Evolutionary conservation across 2,888 invertebrate genomes (phyloP).

Genomic region (Pyrgus malvae): DNA sequence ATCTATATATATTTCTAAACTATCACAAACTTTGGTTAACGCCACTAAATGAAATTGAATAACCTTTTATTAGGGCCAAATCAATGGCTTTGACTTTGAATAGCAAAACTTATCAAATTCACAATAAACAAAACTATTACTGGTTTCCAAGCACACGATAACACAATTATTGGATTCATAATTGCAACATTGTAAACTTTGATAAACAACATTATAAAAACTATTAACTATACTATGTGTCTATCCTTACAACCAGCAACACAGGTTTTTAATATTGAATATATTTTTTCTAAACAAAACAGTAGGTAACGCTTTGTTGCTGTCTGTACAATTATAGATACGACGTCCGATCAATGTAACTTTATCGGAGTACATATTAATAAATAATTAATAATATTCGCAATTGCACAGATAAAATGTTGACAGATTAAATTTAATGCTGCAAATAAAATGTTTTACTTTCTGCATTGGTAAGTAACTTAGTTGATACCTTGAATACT

Average conservation of each 20-base stretch:
- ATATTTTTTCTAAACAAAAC: neutral
- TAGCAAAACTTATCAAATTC: conserved; percentile 5
- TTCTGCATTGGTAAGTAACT: too few relatives aligned
- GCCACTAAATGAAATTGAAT: too few relatives aligned
- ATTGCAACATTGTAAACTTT: conserved; percentile 16
- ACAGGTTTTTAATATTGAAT: neutral
- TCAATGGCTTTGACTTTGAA: conserved; percentile 22
- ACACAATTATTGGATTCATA: conserved; percentile 24
- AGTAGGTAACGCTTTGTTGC: conserved; percentile 8
- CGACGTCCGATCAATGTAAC: conserved; percentile 32
- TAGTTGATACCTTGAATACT: too few relatives aligned
- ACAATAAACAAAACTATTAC: conserved; percentile 24
- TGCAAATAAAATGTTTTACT: conserved; percentile 35
- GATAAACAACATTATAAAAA: conserved; percentile 10
- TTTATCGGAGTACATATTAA: conserved; percentile 26
- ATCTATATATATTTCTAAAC: too few relatives aligned
- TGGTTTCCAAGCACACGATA: conserved; percentile 30
- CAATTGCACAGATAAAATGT: conserved; percentile 18
- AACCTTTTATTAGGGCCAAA: too few relatives aligned
- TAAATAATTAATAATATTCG: conserved; percentile 13
- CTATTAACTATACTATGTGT: neutral
- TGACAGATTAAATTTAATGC: conserved; percentile 24
- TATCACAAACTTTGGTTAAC: too few relatives aligned
- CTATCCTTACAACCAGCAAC: conserved; percentile 10
- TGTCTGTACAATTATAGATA: conserved; percentile 8